A percentile compares a stretch with the other conserved stretches of the same genome.
Conservation (phyloP, 2,113 vertebrate genomes). For the Phasianus colchicus region DNA sequence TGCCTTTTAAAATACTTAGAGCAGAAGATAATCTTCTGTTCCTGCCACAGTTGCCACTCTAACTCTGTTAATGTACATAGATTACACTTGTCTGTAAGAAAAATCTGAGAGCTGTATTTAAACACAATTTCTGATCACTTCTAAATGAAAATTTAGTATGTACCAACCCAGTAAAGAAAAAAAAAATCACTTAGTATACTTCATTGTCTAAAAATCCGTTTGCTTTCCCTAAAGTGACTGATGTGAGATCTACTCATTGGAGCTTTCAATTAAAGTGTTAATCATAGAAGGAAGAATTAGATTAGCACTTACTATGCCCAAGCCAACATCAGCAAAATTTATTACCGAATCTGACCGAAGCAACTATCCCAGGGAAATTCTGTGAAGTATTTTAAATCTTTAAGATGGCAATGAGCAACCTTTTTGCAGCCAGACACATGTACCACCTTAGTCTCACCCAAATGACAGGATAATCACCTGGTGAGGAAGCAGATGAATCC, state of each 20-base stretch:
- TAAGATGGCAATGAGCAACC: not conserved
- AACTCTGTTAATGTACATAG: slow-evolving; percentile 7
- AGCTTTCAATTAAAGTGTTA: not conserved
- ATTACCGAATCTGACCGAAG: not conserved
- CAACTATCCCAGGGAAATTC: not conserved
- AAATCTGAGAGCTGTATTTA: slow-evolving; percentile 31
- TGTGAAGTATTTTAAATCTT: not conserved
- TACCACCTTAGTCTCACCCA: not conserved
- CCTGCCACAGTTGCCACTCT: slow-evolving; percentile 42
- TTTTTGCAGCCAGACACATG: not conserved
- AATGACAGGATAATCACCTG: not conserved
- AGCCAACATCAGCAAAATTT: not conserved
- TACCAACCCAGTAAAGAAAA: not conserved
- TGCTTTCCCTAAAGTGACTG: not conserved
- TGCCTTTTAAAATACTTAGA: slow-evolving; percentile 57
- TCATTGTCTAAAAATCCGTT: not conserved
- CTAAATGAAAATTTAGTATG: not conserved
- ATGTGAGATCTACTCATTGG: not conserved
- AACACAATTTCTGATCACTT: slow-evolving; percentile 22
- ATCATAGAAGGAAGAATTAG: not conserved
- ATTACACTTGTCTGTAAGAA: not conserved
- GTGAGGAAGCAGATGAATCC: not conserved
- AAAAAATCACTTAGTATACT: not conserved
- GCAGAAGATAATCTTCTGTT: slow-evolving; percentile 59
- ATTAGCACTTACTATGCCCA: not conserved